Base-by-base conservation (phyloP, 2,888 invertebrate genomes). In the Microdon myrmicae region DNA sequence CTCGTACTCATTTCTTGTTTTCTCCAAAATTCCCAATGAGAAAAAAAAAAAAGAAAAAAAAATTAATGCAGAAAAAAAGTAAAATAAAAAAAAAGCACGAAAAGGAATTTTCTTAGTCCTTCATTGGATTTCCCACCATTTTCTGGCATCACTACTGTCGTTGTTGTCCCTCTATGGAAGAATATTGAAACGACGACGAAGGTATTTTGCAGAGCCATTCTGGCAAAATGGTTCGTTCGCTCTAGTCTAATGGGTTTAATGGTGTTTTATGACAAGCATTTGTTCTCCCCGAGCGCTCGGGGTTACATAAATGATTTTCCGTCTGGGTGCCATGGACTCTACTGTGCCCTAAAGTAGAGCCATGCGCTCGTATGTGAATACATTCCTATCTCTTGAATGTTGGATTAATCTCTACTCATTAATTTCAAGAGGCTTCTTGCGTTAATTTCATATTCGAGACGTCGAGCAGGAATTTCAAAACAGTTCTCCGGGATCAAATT, bases 171-270 rank as follows among this genome's bases (percentile, higher is more conserved):
- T n/a, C n/a, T 64, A 45, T 51, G 61, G 49, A 44, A 55, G 55
- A 48, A 58, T 47, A 53, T 58, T 47, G 41, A 31, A 39, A 49
- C 25, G 37, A 51, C 45, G 49, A 39, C 41, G 45, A 47, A 53
- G 64, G 58, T 64, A 64, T 64, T 58, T 60, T 58, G 35, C 32
- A 23, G 32, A 64, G 28, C 23, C 44, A 64, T 64, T 64, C 58
- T 32, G 14, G 22, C 23, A 37, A 53, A 64, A 64, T 47, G 58
- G 64, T 64, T 64, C 58, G 34, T 58, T 58, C 58, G 64, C 51
- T 64, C 26, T 53, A 37, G 31, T 53, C 64, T 64, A 58, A 64
- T 64, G 64, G 60, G 19, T 38, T 58, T 64, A 58, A 64, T 64
- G 47, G 58, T 58, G 51, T 47, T 64, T 51, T 58, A 64, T 64